Percentiles rank a stretch among this genome's conserved stretches.
phyloP scores from a whole-genome alignment of 2,888 invertebrate genomes.

The Podotricha telesiphe region DNA sequence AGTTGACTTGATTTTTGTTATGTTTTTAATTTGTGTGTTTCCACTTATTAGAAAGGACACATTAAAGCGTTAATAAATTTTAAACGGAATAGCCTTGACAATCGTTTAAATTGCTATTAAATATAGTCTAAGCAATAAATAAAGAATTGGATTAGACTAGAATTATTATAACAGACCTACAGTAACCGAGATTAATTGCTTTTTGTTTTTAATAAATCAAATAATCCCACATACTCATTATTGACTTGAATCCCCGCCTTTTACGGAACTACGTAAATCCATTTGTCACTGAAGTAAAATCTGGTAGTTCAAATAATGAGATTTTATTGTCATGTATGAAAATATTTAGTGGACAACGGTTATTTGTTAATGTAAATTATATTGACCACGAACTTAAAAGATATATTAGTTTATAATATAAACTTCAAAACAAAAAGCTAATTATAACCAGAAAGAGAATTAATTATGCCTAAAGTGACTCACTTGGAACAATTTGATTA shows the following conservation, averaged over 20 bases:
- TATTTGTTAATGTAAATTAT: too few relatives aligned
- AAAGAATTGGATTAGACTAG: not conserved
- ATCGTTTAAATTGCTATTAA: not conserved
- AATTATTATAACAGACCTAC: not conserved
- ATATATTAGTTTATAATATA: not conserved
- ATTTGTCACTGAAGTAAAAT: too few relatives aligned
- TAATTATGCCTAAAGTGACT: not conserved
- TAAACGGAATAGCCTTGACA: not conserved
- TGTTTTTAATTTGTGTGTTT: not conserved
- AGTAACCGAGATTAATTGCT: not conserved
- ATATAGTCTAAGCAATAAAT: constrained; percentile 1
- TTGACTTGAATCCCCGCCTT: too few relatives aligned
- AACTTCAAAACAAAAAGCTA: not conserved
- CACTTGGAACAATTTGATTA: constrained; percentile 6
- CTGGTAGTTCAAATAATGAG: too few relatives aligned
- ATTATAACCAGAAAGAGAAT: not conserved
- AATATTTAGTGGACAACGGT: too few relatives aligned
- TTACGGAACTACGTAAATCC: too few relatives aligned
- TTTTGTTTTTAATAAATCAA: not conserved
- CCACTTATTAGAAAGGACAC: too few relatives aligned
- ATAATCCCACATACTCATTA: not conserved
- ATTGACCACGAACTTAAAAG: not conserved
- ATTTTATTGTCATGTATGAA: too few relatives aligned
- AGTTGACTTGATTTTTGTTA: not conserved
- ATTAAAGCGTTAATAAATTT: not conserved